Evolutionary conservation across 2,888 invertebrate genomes (phyloP).

Genomic region (Chrysodeixis includens): DNA sequence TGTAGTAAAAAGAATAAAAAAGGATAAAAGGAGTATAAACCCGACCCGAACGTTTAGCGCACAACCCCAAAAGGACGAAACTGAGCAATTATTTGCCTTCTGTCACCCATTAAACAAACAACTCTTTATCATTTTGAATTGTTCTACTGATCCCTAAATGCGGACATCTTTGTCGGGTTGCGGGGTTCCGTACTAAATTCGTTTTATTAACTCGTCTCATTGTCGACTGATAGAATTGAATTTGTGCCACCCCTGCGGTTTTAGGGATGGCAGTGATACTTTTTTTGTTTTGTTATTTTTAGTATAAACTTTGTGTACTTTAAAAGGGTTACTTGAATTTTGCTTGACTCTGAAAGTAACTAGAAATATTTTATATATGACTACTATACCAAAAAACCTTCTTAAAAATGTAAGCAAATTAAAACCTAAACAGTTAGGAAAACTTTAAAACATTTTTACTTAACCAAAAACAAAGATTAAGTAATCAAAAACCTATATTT

Average conservation of each 20-base stretch:
- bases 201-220: conserved; percentile 89
- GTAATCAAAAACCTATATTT: too few species aligned
- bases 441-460: too few species aligned
- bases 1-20: conserved; percentile 53
- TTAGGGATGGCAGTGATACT: conserved; percentile 69
- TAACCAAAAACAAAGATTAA: too few species aligned
- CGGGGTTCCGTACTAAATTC: conserved; percentile 81
- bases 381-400: too few species aligned
- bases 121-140: conserved; percentile 81
- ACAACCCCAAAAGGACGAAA: conserved; percentile 67
- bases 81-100: conserved; percentile 83
- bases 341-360: too few species aligned
- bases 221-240: conserved; percentile 87
- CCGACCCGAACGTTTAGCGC: conserved; percentile 57
- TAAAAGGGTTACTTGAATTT: too few species aligned
- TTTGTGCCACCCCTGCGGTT: conserved; percentile 77
- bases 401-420: too few species aligned
- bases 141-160: conserved; percentile 80
- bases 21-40: too few species aligned
- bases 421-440: too few species aligned
- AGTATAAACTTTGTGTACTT: too few species aligned
- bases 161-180: conserved; percentile 71
- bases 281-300: conserved; percentile 14
- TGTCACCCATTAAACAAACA: conserved; percentile 81
- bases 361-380: too few species aligned